Percentiles rank a stretch among this genome's conserved stretches.
Evolutionary conservation across 2,888 invertebrate species (phyloP).

Genomic region (Perdita meconis): DNA sequence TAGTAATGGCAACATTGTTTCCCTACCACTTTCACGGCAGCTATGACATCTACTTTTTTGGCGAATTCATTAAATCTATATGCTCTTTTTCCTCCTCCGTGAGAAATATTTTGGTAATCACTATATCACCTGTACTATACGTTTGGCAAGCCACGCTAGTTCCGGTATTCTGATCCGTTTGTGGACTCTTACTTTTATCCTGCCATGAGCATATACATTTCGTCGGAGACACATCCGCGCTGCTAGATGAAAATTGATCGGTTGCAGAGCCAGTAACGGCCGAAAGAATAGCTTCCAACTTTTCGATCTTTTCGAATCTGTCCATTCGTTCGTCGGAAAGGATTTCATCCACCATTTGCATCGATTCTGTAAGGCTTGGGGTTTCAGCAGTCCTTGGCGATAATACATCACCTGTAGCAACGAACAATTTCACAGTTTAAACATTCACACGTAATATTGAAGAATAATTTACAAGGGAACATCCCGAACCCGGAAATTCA

Average conservation of each 20-base stretch:
- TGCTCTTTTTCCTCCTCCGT: slow-evolving; percentile 87
- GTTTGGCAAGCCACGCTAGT: slow-evolving; percentile 91
- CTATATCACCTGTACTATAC: slow-evolving; percentile 95
- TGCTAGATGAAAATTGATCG: slow-evolving; percentile 86
- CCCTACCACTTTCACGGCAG: slow-evolving; percentile 59
- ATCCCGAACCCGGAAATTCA: too few species aligned
- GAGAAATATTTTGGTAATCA: slow-evolving; percentile 92
- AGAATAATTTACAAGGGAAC: slow-evolving; percentile 80
- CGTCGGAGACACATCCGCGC: slow-evolving; percentile 85
- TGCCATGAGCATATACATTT: slow-evolving; percentile 84
- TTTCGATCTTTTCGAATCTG: slow-evolving; percentile 93
- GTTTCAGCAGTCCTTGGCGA: slow-evolving; percentile 92
- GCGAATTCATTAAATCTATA: slow-evolving; percentile 86
- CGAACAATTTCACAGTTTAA: slow-evolving; percentile 20
- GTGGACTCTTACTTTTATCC: slow-evolving; percentile 59
- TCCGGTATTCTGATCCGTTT: slow-evolving; percentile 80
- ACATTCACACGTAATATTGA: neutral
- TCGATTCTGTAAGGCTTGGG: slow-evolving; percentile 93
- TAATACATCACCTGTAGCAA: slow-evolving; percentile 85
- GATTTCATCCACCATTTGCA: slow-evolving; percentile 95
- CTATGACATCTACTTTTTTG: slow-evolving; percentile 81
- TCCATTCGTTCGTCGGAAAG: slow-evolving; percentile 93
- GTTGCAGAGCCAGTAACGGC: slow-evolving; percentile 90
- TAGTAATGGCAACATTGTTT: slow-evolving; percentile 70
- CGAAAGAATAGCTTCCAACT: slow-evolving; percentile 93